Evolutionary conservation across 2,888 invertebrate genomes (phyloP), one percentile per base, ranked within the genome.

Genomic region (Pseudococcus longispinus): DNA sequence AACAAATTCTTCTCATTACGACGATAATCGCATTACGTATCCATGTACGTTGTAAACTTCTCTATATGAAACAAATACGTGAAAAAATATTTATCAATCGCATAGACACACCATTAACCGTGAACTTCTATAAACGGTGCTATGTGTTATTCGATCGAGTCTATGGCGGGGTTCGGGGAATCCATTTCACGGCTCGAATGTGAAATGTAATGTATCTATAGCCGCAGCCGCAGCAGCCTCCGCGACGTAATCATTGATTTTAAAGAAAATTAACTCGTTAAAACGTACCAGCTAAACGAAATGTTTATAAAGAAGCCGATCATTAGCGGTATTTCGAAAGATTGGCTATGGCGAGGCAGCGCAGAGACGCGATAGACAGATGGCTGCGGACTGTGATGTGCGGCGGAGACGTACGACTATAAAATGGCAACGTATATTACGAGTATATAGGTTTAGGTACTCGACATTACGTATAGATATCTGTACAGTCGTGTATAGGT

Each of bases 271-370:
- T 70, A 70, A 70, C 70, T 70, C 70, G 70, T 70, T 70, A 70
- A 70, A 70, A 6, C 18, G 32, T 18, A 29, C 11, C 8, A 29
- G 70, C 18, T 70, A 70, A 70, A 70, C 70, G 70, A 70, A 70
- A 60, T 60, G 60, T 60, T 20, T 60, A 60, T 60, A 70, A 70
- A 70, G 70, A 32, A 70, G 70, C 70, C 70, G 70, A 70, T 70
- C 70, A 29, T 70, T 70, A 70, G 29, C 70, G 70, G 70, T 70
- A 70, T 70, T 70, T 70, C 70, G 70, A 32, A 70, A 70, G 70
- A 29, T 23, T 60, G 11, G 65, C 9, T 6, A 20, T 4, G 20
- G 20, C 55, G 20, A 2, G 44, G 11, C 44, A 46, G 8, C 6
- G 44, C 44, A 8, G 5, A 37, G 37, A 8, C 13, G 44, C 11